phyloP scores from a whole-genome alignment of 2,797 vertebrate species.

The Cetoscarus ocellatus region DNA sequence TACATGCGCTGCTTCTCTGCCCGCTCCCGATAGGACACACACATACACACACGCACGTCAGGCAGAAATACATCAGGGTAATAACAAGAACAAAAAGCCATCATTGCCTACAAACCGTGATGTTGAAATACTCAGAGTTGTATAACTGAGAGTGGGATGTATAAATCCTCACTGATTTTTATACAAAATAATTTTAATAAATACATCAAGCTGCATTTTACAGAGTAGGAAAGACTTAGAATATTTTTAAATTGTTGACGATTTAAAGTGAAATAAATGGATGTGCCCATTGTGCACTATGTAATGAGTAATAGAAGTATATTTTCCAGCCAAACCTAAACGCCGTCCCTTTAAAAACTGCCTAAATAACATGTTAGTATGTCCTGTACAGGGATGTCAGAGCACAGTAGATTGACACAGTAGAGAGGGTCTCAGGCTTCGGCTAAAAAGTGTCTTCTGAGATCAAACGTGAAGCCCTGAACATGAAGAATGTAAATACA shows the following conservation, averaged over 20 bases:
- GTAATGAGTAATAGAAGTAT: conserved; percentile 10
- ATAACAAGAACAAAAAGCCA: conserved; percentile 28
- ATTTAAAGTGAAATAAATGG: background rate
- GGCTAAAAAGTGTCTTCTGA: background rate
- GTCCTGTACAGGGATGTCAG: conserved; percentile 16
- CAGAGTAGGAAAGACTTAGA: conserved; percentile 1
- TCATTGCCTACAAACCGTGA: conserved; percentile 28
- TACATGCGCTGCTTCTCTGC: conserved; percentile 97
- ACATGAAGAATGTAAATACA: conserved; percentile 1
- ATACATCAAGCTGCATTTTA: conserved; percentile 12
- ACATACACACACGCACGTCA: conserved; percentile 11
- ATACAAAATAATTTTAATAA: conserved; percentile 16
- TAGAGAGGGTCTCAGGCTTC: background rate
- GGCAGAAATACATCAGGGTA: conserved; percentile 8
- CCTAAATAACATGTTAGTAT: background rate
- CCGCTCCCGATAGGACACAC: conserved; percentile 82
- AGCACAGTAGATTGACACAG: background rate
- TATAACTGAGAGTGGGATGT: background rate
- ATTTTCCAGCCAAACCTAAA: conserved; percentile 49
- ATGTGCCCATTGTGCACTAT: background rate
- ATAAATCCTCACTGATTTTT: conserved; percentile 33
- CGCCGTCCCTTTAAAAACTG: conserved; percentile 41
- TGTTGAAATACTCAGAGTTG: background rate
- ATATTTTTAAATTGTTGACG: background rate
- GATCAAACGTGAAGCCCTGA: background rate